Conservation (phyloP, 2,113 vertebrate genomes). For the Pelusios castaneus region DNA sequence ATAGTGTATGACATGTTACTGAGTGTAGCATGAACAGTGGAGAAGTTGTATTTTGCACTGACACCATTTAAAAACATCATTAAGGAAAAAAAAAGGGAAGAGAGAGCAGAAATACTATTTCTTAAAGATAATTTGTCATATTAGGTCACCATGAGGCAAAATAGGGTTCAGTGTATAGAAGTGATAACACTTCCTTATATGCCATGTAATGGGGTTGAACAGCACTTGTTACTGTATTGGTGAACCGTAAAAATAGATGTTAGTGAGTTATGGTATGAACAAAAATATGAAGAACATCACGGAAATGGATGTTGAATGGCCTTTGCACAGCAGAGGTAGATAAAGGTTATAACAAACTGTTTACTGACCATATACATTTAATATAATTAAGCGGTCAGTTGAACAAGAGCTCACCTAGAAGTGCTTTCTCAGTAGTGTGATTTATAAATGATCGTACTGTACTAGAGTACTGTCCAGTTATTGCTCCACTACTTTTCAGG, state of each 20-base stretch:
- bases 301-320: slow-evolving; percentile 52
- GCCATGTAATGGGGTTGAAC: not conserved
- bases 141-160: slow-evolving; percentile 48
- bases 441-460: slow-evolving; percentile 27
- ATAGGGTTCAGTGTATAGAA: not conserved
- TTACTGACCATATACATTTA: slow-evolving; percentile 69
- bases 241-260: slow-evolving; percentile 43
- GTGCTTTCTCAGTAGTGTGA: slow-evolving; percentile 57
- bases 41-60: slow-evolving; percentile 55
- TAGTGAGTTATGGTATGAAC: slow-evolving; percentile 6
- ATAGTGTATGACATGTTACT: not conserved
- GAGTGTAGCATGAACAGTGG: slow-evolving; percentile 22
- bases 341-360: slow-evolving; percentile 73
- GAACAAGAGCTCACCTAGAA: slow-evolving; percentile 69
- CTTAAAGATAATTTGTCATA: slow-evolving; percentile 32
- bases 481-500: slow-evolving; percentile 52
- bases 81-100: slow-evolving; percentile 9
- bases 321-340: slow-evolving; percentile 72
- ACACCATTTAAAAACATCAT: slow-evolving; percentile 26
- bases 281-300: slow-evolving; percentile 46
- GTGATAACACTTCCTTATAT: slow-evolving; percentile 22
- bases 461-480: slow-evolving; percentile 64
- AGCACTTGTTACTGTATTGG: slow-evolving; percentile 15
- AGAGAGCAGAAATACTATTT: slow-evolving; percentile 28
- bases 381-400: slow-evolving; percentile 59